These are phyloP conservation scores for Rhynchonycteris naso DNA, from an alignment of 2,797 vertebrate species.

Conservation along the genomic window DNA sequence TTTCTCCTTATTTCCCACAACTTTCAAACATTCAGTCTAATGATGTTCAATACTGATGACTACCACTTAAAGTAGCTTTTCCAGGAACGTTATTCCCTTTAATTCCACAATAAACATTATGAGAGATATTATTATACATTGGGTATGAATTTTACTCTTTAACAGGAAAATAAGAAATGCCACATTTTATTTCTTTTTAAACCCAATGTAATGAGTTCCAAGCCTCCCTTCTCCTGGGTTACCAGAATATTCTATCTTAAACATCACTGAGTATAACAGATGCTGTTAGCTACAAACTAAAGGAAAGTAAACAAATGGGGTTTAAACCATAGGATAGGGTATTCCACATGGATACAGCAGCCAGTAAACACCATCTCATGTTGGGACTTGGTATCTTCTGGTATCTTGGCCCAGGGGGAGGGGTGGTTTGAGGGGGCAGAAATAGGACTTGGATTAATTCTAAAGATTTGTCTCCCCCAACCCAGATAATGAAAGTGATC, in stretches of 20 bases:
- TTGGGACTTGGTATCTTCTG: not conserved
- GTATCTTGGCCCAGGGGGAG: not conserved
- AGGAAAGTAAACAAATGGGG: not conserved
- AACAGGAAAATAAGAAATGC: not conserved
- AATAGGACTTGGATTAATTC: not conserved
- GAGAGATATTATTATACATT: not conserved
- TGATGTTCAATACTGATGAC: not conserved
- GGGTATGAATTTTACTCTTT: not conserved
- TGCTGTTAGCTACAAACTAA: not conserved
- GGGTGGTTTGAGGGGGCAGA: not conserved
- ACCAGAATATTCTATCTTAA: not conserved
- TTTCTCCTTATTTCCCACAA: not conserved
- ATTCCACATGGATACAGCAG: not conserved
- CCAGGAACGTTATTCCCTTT: not conserved
- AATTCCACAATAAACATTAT: not conserved
- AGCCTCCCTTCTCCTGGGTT: constrained; percentile 16
- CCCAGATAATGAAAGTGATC: not conserved
- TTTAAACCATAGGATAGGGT: not conserved
- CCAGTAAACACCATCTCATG: not conserved
- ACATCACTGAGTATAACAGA: not conserved
- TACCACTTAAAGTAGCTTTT: not conserved
- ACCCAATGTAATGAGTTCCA: constrained; percentile 17
- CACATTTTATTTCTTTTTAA: constrained; percentile 35
- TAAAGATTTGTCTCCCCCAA: not conserved
- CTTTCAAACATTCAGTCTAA: not conserved